Conservation (phyloP, 2,113 vertebrate species). For the Anguilla japonica region DNA sequence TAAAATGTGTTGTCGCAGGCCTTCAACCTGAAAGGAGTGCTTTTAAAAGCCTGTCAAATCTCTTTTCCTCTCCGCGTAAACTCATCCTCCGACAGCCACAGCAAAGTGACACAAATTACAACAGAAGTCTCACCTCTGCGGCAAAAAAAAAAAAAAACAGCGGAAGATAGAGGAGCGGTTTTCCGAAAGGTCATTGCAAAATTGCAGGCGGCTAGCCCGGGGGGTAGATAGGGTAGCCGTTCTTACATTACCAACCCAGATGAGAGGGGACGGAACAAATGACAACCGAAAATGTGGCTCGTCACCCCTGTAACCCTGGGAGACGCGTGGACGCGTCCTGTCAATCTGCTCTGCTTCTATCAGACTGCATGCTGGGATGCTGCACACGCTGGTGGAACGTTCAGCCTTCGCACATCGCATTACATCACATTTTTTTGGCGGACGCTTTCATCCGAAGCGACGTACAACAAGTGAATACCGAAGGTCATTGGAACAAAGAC, state of each 20-base stretch:
- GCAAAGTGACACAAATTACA: slow-evolving; percentile 33
- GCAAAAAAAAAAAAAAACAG: slow-evolving; percentile 11
- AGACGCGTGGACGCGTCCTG: not conserved
- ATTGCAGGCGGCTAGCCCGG: slow-evolving; percentile 22
- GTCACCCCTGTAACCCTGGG: not conserved
- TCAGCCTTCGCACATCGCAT: not conserved
- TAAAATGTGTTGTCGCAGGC: not conserved
- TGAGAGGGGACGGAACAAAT: slow-evolving; percentile 37
- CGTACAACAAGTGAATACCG: too few relatives aligned
- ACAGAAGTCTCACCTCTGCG: slow-evolving; percentile 24
- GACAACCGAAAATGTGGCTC: not conserved
- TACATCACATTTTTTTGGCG: too few relatives aligned
- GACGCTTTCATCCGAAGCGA: too few relatives aligned
- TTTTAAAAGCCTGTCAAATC: slow-evolving; percentile 26
- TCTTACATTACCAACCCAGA: slow-evolving; percentile 27
- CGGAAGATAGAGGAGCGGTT: slow-evolving; percentile 43
- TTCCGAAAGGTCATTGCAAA: slow-evolving; percentile 52
- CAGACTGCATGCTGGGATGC: not conserved
- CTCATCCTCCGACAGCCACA: slow-evolving; percentile 27
- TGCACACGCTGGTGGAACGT: not conserved
- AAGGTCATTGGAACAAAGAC: too few relatives aligned
- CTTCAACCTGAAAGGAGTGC: not conserved
- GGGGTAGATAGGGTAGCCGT: too few relatives aligned
- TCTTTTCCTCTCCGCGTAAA: slow-evolving; percentile 17
- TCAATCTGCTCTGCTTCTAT: not conserved